Conservation (phyloP, 2,113 vertebrate species). For the Misgurnus mizolepis region DNA sequence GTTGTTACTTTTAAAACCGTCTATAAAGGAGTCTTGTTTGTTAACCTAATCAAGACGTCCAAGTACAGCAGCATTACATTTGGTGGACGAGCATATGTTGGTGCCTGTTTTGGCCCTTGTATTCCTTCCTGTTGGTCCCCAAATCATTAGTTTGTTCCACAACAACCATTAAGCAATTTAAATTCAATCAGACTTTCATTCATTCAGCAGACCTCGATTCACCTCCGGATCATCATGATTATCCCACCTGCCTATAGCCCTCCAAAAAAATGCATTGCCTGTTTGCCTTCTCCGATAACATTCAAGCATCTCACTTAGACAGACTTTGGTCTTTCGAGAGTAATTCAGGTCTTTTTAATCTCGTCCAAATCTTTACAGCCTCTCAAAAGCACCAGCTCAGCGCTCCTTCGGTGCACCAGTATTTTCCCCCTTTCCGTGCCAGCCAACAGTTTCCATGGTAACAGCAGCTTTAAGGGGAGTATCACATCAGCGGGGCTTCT, state of each 20-base stretch:
- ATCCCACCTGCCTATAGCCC: background rate
- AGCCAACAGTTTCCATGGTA: slow-evolving; percentile 84
- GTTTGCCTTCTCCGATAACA: background rate
- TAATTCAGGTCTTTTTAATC: slow-evolving; percentile 26
- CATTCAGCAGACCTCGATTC: slow-evolving; percentile 7
- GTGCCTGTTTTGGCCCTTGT: background rate
- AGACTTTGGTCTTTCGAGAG: slow-evolving; percentile 12
- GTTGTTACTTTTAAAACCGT: too few relatives aligned
- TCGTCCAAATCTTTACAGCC: slow-evolving; percentile 22
- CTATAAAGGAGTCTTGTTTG: too few relatives aligned
- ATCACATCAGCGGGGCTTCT: slow-evolving; percentile 68
- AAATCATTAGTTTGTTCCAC: slow-evolving; percentile 6
- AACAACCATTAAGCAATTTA: slow-evolving; percentile 39
- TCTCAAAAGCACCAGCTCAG: slow-evolving; percentile 39
- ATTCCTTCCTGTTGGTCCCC: slow-evolving; percentile 7
- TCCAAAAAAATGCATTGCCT: background rate
- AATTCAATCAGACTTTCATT: slow-evolving; percentile 41
- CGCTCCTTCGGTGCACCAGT: slow-evolving; percentile 43
- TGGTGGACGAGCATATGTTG: too few relatives aligned
- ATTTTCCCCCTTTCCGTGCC: slow-evolving; percentile 56
- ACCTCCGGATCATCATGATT: slow-evolving; percentile 29
- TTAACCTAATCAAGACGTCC: too few relatives aligned
- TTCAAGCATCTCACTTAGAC: background rate
- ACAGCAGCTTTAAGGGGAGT: slow-evolving; percentile 80
- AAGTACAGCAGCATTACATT: too few relatives aligned